Percentiles rank a stretch among this genome's conserved stretches.
Evolutionary conservation across 2,113 vertebrate genomes (phyloP).

Genomic region (human): DNA sequence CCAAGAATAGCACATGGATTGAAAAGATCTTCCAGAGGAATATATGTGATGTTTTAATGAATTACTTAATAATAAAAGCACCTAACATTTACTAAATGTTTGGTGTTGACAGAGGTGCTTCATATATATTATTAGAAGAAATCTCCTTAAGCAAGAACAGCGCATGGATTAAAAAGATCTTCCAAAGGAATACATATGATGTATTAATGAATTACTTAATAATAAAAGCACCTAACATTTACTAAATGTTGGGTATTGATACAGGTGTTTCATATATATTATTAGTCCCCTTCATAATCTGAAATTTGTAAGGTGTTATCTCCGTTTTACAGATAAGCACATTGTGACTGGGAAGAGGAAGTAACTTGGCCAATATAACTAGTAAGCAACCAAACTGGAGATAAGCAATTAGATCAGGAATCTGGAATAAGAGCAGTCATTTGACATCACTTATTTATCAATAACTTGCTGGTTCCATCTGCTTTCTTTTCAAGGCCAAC

Average conservation of each 20-base stretch:
- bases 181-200: background rate
- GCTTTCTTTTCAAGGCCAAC: constrained; percentile 86
- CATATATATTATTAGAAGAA: background rate
- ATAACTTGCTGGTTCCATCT: constrained; percentile 49
- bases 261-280: background rate
- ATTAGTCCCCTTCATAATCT: background rate
- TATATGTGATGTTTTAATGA: background rate
- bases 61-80: background rate
- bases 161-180: background rate
- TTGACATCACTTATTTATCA: constrained; percentile 49
- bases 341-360: background rate
- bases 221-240: background rate
- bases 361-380: background rate
- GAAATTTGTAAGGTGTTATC: background rate
- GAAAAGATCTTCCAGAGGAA: background rate
- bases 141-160: background rate
- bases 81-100: background rate
- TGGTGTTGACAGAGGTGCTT: background rate
- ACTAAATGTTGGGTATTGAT: background rate
- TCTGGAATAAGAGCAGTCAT: constrained; percentile 26
- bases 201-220: background rate
- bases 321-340: background rate
- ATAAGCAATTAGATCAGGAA: constrained; percentile 1
- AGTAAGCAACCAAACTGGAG: background rate
- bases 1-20: background rate